phyloP scores from a whole-genome alignment of 2,797 vertebrate genomes.

The Rhinatrema bivittatum region DNA sequence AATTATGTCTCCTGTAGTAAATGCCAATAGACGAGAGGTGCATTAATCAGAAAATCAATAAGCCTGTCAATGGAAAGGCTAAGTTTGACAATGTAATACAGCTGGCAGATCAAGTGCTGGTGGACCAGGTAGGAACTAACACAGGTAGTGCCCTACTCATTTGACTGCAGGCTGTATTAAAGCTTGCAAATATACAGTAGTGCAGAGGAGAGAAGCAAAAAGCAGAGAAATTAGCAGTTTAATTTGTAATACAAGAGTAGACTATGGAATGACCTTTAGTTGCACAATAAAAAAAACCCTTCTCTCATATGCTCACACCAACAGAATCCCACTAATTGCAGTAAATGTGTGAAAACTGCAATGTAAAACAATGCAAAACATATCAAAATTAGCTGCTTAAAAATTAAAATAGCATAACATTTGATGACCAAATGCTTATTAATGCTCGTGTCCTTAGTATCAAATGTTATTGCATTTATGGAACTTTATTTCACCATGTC shows the following conservation, averaged over 20 bases:
- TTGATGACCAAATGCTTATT: no score
- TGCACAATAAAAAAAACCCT: no score
- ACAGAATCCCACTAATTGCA: no score
- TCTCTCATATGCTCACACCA: no score
- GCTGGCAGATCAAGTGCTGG: slow-evolving; percentile 33
- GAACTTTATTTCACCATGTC: no score
- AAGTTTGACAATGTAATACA: slow-evolving; percentile 49
- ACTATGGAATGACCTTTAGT: slow-evolving; percentile 12
- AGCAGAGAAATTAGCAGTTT: neutral
- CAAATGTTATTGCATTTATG: no score
- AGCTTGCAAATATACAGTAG: slow-evolving; percentile 6
- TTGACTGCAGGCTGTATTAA: slow-evolving; percentile 31
- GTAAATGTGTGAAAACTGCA: no score
- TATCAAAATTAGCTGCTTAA: no score
- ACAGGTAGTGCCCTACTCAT: slow-evolving; percentile 26
- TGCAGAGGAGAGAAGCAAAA: neutral
- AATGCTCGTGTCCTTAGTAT: no score
- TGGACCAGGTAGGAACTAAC: slow-evolving; percentile 38
- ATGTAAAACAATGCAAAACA: no score
- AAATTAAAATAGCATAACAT: no score
- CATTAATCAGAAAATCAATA: slow-evolving; percentile 90
- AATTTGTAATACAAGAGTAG: slow-evolving; percentile 5
- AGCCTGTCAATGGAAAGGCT: slow-evolving; percentile 60
- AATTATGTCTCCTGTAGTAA: slow-evolving; percentile 77
- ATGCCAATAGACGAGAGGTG: slow-evolving; percentile 68